phyloP scores from a whole-genome alignment of 1,140 invertebrate genomes.

The Drosophila novamexicana region DNA sequence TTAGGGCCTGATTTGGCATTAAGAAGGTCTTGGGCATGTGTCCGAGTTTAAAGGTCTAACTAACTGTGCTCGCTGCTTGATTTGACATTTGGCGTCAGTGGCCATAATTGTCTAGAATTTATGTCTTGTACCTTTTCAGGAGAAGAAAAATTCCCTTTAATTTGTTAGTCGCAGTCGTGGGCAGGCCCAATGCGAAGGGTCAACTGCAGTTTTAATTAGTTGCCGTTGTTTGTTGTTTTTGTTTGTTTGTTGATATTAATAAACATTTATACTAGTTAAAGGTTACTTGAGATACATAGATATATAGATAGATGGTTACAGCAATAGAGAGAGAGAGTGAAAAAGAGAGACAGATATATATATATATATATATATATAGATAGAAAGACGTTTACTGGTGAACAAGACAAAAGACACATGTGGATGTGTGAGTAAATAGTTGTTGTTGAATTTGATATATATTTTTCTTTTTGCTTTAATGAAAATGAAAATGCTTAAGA shows the following conservation, averaged over 20 bases:
- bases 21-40: slow-evolving; percentile 35
- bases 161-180: slow-evolving; percentile 65
- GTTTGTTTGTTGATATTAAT: slow-evolving; percentile 45
- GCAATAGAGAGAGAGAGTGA: slow-evolving; percentile 39
- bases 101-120: slow-evolving; percentile 83
- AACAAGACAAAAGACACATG: slow-evolving; percentile 84
- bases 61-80: slow-evolving; percentile 78
- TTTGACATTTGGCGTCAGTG: slow-evolving; percentile 84
- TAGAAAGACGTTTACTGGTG: slow-evolving; percentile 71
- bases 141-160: slow-evolving; percentile 62
- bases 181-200: slow-evolving; percentile 34
- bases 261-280: slow-evolving; percentile 48
- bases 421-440: slow-evolving; percentile 83
- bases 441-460: slow-evolving; percentile 50
- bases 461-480: slow-evolving; percentile 41
- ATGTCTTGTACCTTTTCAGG: slow-evolving; percentile 76
- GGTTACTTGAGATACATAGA: slow-evolving; percentile 33
- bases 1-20: slow-evolving; percentile 80
- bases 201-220: slow-evolving; percentile 69
- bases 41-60: slow-evolving; percentile 77
- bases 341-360: slow-evolving; percentile 34
- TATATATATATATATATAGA: slow-evolving; percentile 26
- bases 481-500: slow-evolving; percentile 67
- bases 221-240: slow-evolving; percentile 37
- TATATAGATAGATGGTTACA: slow-evolving; percentile 49